These are phyloP conservation scores for Hyles euphorbiae DNA, from an alignment of 1,140 invertebrate species.

Conservation along the genomic window DNA sequence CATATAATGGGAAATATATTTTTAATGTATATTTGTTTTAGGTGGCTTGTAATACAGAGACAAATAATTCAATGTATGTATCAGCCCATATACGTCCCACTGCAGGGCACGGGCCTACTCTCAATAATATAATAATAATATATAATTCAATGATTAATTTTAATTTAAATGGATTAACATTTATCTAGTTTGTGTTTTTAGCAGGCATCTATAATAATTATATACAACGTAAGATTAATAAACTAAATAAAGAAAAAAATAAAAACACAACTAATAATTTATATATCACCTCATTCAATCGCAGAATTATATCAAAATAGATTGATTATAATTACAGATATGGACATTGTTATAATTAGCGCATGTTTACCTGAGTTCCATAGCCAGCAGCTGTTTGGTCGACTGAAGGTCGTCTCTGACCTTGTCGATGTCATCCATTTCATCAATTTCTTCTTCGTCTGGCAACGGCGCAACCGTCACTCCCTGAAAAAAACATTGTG, in stretches of 20 bases:
- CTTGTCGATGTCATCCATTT: conserved; percentile 92
- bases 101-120: no score
- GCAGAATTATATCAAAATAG: not conserved
- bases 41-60: no score
- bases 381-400: conserved; percentile 91
- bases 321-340: not conserved
- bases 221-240: no score
- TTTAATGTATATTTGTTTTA: no score
- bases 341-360: not conserved
- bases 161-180: no score
- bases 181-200: no score
- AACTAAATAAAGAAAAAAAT: conserved; percentile 6
- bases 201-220: no score
- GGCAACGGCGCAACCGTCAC: conserved; percentile 31
- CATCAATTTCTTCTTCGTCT: conserved; percentile 82
- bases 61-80: no score
- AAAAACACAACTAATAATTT: not conserved
- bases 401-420: conserved; percentile 93
- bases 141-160: no score
- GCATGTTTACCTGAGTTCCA: conserved; percentile 80
- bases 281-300: not conserved
- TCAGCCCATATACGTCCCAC: no score
- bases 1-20: no score
- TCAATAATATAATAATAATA: no score
- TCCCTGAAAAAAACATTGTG: conserved; percentile 23